Percentiles rank a stretch among this genome's conserved stretches.
These are phyloP conservation scores for Trachelus troglodyta DNA, from an alignment of 2,888 invertebrate species.

Conservation along the genomic window DNA sequence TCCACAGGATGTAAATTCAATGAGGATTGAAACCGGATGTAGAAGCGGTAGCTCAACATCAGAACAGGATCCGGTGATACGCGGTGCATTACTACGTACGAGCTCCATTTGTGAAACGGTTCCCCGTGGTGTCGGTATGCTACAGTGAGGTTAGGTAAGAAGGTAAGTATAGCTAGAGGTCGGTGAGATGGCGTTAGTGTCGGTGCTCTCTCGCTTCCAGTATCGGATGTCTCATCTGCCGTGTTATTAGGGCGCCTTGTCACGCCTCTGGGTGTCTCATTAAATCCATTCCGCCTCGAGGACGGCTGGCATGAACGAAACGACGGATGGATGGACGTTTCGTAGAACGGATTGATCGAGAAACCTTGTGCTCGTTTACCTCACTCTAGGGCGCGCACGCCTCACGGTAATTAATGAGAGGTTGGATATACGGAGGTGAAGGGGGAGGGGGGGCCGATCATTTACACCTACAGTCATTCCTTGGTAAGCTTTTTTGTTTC, in stretches of 20 bases:
- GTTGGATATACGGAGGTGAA: slow-evolving; percentile 3
- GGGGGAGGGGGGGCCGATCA: not conserved
- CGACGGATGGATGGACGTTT: not conserved
- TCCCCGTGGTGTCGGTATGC: not conserved
- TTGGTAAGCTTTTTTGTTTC: not conserved
- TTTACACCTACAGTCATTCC: not conserved
- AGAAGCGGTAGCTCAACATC: not conserved
- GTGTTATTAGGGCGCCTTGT: slow-evolving; percentile 46
- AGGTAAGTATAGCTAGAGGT: not conserved
- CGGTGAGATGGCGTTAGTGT: not conserved
- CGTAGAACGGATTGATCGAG: slow-evolving; percentile 7
- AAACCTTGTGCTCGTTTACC: not conserved
- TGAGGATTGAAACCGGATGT: not conserved
- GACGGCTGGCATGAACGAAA: slow-evolving; percentile 5
- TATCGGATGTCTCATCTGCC: slow-evolving; percentile 38
- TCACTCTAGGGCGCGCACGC: slow-evolving; percentile 1
- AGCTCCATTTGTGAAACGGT: not conserved
- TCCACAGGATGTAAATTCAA: not conserved
- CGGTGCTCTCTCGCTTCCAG: slow-evolving; percentile 18
- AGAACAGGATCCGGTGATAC: not conserved
- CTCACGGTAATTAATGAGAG: slow-evolving; percentile 5
- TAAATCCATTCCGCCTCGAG: slow-evolving; percentile 44
- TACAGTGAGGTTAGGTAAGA: not conserved
- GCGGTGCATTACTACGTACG: not conserved
- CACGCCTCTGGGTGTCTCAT: slow-evolving; percentile 52